Evolutionary conservation across 2,888 invertebrate species (phyloP).

Genomic region (Chouioia cunea): DNA sequence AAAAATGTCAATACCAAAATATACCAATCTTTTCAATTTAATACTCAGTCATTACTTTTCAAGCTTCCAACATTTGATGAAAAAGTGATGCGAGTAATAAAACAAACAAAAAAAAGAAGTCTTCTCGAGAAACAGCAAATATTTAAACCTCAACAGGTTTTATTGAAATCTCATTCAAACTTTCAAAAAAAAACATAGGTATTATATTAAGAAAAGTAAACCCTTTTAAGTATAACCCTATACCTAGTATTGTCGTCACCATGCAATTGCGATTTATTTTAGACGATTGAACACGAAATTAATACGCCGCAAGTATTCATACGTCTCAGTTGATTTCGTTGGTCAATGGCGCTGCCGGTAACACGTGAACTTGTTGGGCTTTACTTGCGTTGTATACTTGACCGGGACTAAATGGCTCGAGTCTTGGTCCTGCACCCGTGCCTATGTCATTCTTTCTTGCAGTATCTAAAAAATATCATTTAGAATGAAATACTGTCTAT

Average conservation of each 20-base stretch:
- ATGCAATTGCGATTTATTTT: slow-evolving; percentile 11
- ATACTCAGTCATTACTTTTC: slow-evolving; percentile 1
- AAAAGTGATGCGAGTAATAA: neutral
- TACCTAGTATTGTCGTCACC: slow-evolving; percentile 29
- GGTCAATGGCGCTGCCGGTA: slow-evolving; percentile 68
- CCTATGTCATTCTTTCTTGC: slow-evolving; percentile 68
- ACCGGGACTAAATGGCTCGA: slow-evolving; percentile 90
- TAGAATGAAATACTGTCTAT: slow-evolving; percentile 31
- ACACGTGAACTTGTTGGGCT: slow-evolving; percentile 91
- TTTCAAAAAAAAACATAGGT: neutral
- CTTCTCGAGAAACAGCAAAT: too few species aligned
- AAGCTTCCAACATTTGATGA: neutral
- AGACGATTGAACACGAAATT: slow-evolving; percentile 22
- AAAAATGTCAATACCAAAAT: neutral
- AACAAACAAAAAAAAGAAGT: neutral
- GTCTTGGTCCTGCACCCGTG: slow-evolving; percentile 78
- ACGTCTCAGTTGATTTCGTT: slow-evolving; percentile 35
- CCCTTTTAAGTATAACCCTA: slow-evolving; percentile 26
- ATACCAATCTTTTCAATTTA: slow-evolving; percentile 1
- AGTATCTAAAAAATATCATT: slow-evolving; percentile 63
- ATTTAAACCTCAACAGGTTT: neutral
- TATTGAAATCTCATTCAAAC: neutral
- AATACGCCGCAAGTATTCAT: neutral
- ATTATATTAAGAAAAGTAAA: slow-evolving; percentile 1
- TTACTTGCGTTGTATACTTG: slow-evolving; percentile 95